phyloP scores from a whole-genome alignment of 2,888 invertebrate genomes.

The Cataglyphis albicans region DNA sequence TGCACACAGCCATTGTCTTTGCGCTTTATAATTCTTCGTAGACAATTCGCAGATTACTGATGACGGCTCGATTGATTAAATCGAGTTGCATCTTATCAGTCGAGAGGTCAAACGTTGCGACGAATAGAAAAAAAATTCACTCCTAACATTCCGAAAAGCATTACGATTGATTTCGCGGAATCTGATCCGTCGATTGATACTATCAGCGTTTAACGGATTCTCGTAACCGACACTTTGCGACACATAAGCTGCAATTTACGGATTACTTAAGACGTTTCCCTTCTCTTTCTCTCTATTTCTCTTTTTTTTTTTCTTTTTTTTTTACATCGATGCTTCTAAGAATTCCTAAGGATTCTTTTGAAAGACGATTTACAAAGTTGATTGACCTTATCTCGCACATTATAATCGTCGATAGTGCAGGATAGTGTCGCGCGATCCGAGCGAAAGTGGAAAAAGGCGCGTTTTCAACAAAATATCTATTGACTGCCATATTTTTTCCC shows the following conservation, averaged over 20 bases:
- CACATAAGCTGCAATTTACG: slow-evolving; percentile 74
- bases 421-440: background rate
- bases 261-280: slow-evolving; percentile 56
- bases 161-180: slow-evolving; percentile 60
- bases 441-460: slow-evolving; percentile 8
- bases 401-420: slow-evolving; percentile 21
- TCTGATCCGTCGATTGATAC: slow-evolving; percentile 55
- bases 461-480: background rate
- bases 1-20: slow-evolving; percentile 21
- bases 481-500: background rate
- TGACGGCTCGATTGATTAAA: slow-evolving; percentile 8
- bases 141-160: slow-evolving; percentile 40
- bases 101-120: background rate
- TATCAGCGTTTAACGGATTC: slow-evolving; percentile 64
- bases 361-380: slow-evolving; percentile 67
- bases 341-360: slow-evolving; percentile 42
- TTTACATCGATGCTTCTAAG: slow-evolving; percentile 49
- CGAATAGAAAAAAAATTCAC: background rate
- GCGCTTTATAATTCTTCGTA: slow-evolving; percentile 22
- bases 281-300: slow-evolving; percentile 18
- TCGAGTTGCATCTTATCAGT: slow-evolving; percentile 27
- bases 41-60: slow-evolving; percentile 14
- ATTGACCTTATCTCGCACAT: slow-evolving; percentile 49
- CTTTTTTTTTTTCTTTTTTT: background rate
- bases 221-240: slow-evolving; percentile 70